A percentile compares a stretch with the other conserved stretches of the same genome.
These are phyloP conservation scores for Hippoglossus stenolepis DNA, from an alignment of 2,113 vertebrate genomes.

Conservation along the genomic window DNA sequence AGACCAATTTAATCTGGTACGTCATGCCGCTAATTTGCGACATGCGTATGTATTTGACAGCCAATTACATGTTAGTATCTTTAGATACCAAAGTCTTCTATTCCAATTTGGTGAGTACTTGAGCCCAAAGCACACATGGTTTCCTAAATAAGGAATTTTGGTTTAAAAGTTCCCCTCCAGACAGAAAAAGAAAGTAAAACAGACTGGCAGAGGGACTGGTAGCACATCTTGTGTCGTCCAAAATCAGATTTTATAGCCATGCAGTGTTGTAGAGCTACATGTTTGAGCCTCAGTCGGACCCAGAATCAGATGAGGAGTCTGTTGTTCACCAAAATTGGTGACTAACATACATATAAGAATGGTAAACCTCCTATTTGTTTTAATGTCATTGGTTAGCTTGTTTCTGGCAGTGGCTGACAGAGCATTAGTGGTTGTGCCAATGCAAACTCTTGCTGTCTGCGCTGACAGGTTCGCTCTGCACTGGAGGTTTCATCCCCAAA, in stretches of 20 bases:
- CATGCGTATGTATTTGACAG: neutral
- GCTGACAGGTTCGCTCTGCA: neutral
- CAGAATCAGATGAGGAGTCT: neutral
- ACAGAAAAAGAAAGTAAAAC: neutral
- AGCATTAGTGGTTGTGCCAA: neutral
- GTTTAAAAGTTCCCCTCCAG: neutral
- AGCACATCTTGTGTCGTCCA: too few relatives aligned
- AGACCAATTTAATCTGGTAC: conserved; percentile 43
- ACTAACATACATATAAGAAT: neutral
- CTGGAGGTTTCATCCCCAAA: neutral
- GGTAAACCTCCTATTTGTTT: neutral
- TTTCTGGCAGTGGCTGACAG: neutral
- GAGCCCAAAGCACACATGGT: neutral
- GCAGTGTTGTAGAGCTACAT: too few relatives aligned
- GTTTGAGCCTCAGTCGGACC: neutral
- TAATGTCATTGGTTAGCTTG: neutral
- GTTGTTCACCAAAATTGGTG: neutral
- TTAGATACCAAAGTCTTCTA: neutral
- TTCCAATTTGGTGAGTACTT: conserved; percentile 5
- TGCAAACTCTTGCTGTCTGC: neutral
- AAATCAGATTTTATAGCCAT: too few relatives aligned
- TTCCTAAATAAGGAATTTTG: neutral
- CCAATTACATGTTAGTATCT: conserved; percentile 13
- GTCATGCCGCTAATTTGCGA: conserved; percentile 44
- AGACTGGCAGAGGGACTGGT: neutral